Evolutionary conservation across 2,797 vertebrate genomes (phyloP).

Genomic region (Lophius americanus): DNA sequence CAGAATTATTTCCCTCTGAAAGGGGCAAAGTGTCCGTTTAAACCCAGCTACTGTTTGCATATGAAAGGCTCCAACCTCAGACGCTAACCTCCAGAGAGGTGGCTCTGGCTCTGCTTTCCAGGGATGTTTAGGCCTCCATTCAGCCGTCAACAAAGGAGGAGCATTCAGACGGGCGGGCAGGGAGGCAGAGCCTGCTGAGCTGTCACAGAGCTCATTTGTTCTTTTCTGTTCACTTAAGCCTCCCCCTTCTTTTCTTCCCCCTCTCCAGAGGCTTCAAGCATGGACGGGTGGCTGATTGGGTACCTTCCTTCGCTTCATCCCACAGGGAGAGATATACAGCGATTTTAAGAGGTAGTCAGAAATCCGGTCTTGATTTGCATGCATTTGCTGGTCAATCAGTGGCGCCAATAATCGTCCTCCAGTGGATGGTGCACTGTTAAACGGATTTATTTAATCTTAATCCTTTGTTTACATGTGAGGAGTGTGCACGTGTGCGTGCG

Average conservation of each 20-base stretch:
- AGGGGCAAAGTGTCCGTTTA: conserved; percentile 1
- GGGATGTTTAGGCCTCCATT: conserved; percentile 87
- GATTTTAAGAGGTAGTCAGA: conserved; percentile 65
- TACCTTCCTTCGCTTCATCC: conserved; percentile 60
- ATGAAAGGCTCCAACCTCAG: conserved; percentile 80
- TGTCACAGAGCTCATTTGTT: conserved; percentile 86
- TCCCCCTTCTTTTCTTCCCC: conserved; percentile 65
- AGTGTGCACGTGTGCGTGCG: conserved; percentile 25
- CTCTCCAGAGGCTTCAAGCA: conserved; percentile 76
- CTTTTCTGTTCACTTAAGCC: conserved; percentile 86
- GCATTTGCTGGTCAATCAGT: conserved; percentile 83
- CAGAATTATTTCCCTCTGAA: no score
- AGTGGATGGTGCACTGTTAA: conserved; percentile 57
- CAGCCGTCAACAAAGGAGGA: conserved; percentile 84
- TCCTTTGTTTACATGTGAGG: conserved; percentile 25
- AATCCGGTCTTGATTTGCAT: conserved; percentile 72
- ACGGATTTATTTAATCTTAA: conserved; percentile 33
- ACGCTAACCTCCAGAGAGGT: conserved; percentile 77
- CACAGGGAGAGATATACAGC: conserved; percentile 69
- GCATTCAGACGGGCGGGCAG: conserved; percentile 73
- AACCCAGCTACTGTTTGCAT: conserved; percentile 81
- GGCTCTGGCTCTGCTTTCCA: conserved; percentile 80
- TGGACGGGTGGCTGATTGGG: conserved; percentile 76
- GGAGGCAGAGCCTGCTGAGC: conserved; percentile 76
- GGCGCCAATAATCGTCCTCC: conserved; percentile 64